phyloP scores from a whole-genome alignment of 2,888 invertebrate species.

The Drosophila melanosoma region DNA sequence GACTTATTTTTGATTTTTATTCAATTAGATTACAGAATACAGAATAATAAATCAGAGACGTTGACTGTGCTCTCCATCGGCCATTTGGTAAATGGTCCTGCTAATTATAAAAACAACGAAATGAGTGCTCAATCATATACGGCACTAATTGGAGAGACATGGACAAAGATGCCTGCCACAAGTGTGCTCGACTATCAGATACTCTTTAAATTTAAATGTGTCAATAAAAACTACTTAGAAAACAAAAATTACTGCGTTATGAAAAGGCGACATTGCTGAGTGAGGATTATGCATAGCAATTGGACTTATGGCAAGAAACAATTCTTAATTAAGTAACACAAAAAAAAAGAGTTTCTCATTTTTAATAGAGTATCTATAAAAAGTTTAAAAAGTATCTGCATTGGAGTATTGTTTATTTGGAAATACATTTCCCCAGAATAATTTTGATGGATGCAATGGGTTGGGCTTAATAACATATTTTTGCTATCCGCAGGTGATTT shows the following conservation, averaged over 20 bases:
- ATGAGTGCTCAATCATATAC: not conserved
- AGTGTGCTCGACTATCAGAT: not conserved
- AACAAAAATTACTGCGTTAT: not conserved
- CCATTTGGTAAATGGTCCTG: slow-evolving; percentile 3
- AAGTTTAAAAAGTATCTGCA: not conserved
- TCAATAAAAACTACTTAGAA: not conserved
- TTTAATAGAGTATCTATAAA: not conserved
- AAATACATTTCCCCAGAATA: not conserved
- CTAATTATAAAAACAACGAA: not conserved
- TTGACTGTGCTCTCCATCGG: not conserved
- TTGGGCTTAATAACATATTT: not conserved
- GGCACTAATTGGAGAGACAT: not conserved
- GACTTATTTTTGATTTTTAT: no score
- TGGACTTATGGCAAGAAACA: not conserved
- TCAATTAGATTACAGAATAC: no score
- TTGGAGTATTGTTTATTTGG: not conserved
- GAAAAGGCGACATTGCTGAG: not conserved
- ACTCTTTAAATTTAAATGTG: not conserved
- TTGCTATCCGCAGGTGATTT: not conserved
- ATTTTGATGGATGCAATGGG: not conserved
- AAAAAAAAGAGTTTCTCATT: not conserved
- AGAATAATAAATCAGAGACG: not conserved
- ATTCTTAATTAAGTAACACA: not conserved
- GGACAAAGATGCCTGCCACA: no score
- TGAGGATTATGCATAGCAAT: not conserved